Evolutionary conservation across 2,113 vertebrate species (phyloP).

Genomic region (Tupaia tana): DNA sequence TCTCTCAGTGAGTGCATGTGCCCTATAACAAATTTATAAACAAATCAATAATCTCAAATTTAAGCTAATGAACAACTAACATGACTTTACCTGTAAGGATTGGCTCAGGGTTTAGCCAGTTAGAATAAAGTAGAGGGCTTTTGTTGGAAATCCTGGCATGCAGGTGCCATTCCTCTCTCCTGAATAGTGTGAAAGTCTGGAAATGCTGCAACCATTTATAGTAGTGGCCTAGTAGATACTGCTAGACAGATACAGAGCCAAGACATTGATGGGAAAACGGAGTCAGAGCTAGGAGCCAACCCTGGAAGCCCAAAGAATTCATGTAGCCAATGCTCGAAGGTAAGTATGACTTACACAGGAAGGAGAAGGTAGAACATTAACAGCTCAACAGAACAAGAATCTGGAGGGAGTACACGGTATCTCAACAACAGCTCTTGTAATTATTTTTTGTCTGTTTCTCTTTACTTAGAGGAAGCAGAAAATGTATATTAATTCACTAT

Average conservation of each 20-base stretch:
- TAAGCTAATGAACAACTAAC: not conserved
- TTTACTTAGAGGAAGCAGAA: not conserved
- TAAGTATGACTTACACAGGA: not conserved
- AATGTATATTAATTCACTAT: not conserved
- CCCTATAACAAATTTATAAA: no score
- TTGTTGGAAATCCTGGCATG: not conserved
- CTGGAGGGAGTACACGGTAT: not conserved
- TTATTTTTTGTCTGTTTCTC: not conserved
- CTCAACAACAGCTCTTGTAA: not conserved
- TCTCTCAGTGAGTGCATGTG: no score
- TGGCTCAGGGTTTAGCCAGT: not conserved
- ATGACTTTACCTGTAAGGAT: not conserved
- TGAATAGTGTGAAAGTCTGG: not conserved
- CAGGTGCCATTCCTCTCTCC: not conserved
- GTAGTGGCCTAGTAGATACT: not conserved
- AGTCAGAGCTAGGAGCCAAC: not conserved
- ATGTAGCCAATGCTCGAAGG: not conserved
- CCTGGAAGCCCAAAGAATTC: not conserved
- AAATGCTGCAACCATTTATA: not conserved
- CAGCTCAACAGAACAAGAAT: not conserved
- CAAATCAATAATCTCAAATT: not conserved
- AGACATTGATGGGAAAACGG: not conserved
- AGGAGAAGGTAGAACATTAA: not conserved
- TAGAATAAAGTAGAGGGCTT: not conserved
- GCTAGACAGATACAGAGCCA: not conserved